phyloP scores from a whole-genome alignment of 2,113 vertebrate genomes.

The Catharus minimus region DNA sequence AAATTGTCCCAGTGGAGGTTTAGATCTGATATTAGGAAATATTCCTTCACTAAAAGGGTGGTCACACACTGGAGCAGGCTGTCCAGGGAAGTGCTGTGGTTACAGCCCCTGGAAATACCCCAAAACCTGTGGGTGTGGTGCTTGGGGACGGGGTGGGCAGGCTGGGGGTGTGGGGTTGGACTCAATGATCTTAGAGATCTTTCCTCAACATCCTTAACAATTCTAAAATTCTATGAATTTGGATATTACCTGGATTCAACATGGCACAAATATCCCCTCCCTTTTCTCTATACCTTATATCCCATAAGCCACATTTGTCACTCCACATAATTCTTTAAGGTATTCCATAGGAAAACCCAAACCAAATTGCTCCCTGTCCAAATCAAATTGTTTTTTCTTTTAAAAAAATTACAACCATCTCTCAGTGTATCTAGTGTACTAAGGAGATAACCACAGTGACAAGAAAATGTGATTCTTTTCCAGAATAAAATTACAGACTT shows the following conservation, averaged over 20 bases:
- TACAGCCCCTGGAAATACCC: neutral
- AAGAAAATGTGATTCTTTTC: neutral
- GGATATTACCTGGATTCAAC: neutral
- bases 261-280: neutral
- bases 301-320: neutral
- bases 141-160: neutral
- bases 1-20: neutral
- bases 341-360: neutral
- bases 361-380: neutral
- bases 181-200: neutral
- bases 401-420: neutral
- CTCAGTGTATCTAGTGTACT: neutral
- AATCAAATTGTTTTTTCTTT: neutral
- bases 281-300: neutral
- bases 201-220: accelerated
- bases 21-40: neutral
- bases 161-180: neutral
- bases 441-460: neutral
- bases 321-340: neutral
- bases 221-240: neutral
- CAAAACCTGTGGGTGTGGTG: neutral
- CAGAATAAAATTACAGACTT: neutral
- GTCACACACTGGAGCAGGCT: neutral
- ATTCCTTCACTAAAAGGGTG: neutral
- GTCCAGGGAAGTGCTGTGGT: neutral